phyloP scores from a whole-genome alignment of 2,888 invertebrate genomes.

The Tachina fera region DNA sequence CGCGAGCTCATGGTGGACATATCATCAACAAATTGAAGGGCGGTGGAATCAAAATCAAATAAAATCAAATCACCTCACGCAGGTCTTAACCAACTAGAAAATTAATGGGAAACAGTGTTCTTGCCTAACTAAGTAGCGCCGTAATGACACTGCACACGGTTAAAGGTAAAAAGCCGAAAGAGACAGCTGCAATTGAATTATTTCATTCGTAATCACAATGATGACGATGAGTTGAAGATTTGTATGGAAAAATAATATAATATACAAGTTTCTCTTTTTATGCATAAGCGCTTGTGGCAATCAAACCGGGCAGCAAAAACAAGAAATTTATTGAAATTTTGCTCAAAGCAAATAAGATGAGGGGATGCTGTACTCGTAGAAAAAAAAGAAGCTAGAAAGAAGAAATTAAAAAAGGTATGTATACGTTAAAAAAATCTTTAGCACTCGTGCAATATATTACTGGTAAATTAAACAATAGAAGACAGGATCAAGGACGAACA shows the following conservation, averaged over 20 bases:
- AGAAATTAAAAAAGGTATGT: slow-evolving; percentile 19
- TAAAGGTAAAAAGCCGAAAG: slow-evolving; percentile 75
- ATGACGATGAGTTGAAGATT: slow-evolving; percentile 39
- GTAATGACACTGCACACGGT: slow-evolving; percentile 51
- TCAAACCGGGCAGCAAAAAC: slow-evolving; percentile 25
- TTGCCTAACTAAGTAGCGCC: slow-evolving; percentile 33
- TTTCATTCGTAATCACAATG: slow-evolving; percentile 67
- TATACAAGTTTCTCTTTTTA: not conserved
- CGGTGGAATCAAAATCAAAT: no score
- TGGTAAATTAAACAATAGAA: slow-evolving; percentile 38
- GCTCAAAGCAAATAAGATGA: slow-evolving; percentile 65
- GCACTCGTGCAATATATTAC: slow-evolving; percentile 61
- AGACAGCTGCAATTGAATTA: slow-evolving; percentile 81
- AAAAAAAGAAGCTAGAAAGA: slow-evolving; percentile 23
- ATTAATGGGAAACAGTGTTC: slow-evolving; percentile 39
- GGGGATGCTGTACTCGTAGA: slow-evolving; percentile 36
- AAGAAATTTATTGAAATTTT: slow-evolving; percentile 59
- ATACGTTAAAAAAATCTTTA: slow-evolving; percentile 27
- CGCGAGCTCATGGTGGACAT: no score
- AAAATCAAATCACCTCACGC: not conserved
- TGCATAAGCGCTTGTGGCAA: slow-evolving; percentile 56
- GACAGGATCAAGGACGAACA: slow-evolving; percentile 80
- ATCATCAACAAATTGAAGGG: no score
- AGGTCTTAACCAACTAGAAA: not conserved
- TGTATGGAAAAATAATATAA: slow-evolving; percentile 57